Evolutionary conservation across 2,113 vertebrate species (phyloP).

Genomic region (Alethe castanea): DNA sequence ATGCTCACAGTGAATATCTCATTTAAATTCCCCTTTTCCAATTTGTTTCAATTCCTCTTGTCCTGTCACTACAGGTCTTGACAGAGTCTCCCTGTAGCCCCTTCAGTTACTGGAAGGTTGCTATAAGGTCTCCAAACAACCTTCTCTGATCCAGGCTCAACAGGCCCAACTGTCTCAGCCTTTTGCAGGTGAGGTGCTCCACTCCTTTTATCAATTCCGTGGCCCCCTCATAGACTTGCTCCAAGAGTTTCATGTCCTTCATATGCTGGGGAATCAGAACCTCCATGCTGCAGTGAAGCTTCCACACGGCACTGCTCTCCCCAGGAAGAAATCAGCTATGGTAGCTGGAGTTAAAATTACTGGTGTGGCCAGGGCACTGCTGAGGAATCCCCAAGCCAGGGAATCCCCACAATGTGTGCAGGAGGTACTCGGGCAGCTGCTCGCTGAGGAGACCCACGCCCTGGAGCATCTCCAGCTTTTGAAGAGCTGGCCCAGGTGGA

Average conservation of each 20-base stretch:
- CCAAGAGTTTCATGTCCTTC: background rate
- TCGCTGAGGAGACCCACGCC: accelerated
- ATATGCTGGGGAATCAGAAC: too few species aligned
- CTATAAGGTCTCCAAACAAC: background rate
- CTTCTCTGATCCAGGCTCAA: background rate
- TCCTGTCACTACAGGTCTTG: background rate
- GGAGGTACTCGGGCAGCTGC: background rate
- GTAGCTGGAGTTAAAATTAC: background rate
- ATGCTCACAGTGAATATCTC: background rate
- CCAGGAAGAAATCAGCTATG: background rate
- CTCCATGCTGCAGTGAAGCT: too few species aligned
- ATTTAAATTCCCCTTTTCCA: background rate
- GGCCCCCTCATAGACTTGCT: too few species aligned
- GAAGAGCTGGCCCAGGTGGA: background rate
- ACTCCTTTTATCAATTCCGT: background rate
- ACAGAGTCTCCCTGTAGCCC: background rate
- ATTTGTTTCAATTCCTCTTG: background rate
- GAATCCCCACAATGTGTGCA: accelerated
- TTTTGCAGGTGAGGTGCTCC: background rate
- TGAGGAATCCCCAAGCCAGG: background rate
- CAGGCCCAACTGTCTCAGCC: background rate
- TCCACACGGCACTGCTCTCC: too few species aligned
- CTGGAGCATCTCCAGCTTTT: background rate
- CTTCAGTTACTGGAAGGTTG: background rate
- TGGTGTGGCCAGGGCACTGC: background rate